These are phyloP conservation scores for Gymnoscelis rufifasciata DNA, from an alignment of 2,888 invertebrate genomes.

Conservation along the genomic window DNA sequence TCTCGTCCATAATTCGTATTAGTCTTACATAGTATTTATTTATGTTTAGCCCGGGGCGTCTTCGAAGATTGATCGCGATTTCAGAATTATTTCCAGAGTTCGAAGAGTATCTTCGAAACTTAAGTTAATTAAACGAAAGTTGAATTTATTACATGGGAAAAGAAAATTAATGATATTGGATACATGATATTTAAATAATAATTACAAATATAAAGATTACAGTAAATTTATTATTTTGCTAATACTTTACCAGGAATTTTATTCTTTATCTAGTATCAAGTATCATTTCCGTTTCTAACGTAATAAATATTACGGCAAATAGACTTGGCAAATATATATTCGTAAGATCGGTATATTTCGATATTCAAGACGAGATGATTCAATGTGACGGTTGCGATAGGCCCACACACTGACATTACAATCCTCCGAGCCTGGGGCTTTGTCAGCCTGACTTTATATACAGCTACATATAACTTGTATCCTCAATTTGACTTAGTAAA, in stretches of 20 bases:
- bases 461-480: no score
- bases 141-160: no score
- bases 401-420: constrained; percentile 50
- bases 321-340: no score
- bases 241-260: no score
- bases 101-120: neutral
- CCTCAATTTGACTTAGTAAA: no score
- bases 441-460: constrained; percentile 39
- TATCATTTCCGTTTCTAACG: no score
- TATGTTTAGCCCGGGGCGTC: constrained; percentile 9
- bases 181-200: no score
- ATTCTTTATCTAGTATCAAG: no score
- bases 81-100: constrained; percentile 6
- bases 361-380: constrained; percentile 11
- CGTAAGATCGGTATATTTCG: neutral
- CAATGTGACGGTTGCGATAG: constrained; percentile 26
- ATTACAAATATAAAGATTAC: no score
- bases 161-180: no score
- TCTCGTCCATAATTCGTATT: constrained; percentile 13
- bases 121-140: neutral
- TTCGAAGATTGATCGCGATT: constrained; percentile 3
- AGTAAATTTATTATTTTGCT: no score
- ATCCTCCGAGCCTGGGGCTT: constrained; percentile 47
- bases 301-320: no score
- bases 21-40: constrained; percentile 8